Conservation (phyloP, 2,888 invertebrate genomes). For the Incurvaria masculella region DNA sequence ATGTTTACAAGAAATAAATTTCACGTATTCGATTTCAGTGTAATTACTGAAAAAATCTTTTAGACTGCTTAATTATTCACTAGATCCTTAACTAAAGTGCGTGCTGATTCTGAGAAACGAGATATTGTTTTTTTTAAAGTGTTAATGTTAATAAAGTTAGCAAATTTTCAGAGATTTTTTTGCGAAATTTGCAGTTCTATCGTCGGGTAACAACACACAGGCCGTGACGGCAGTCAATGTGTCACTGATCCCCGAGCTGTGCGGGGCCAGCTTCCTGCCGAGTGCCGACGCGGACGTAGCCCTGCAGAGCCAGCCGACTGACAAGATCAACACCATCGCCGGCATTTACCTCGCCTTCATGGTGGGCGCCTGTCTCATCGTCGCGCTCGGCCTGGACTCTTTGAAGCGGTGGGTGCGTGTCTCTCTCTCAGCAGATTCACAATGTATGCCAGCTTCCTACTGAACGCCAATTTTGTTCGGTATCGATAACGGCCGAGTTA, state of each 20-base stretch:
- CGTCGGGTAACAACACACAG: constrained; percentile 40
- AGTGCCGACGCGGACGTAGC: constrained; percentile 40
- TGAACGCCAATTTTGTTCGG: too few species aligned
- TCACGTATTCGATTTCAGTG: too few species aligned
- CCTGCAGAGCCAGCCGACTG: constrained; percentile 45
- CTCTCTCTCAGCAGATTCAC: too few species aligned
- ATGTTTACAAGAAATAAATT: too few species aligned
- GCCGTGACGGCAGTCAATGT: constrained; percentile 40
- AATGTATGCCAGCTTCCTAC: too few species aligned
- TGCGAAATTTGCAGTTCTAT: constrained; percentile 29
- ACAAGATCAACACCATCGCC: constrained; percentile 55
- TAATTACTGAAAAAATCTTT: too few species aligned
- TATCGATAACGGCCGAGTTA: too few species aligned
- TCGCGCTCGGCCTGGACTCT: constrained; percentile 61
- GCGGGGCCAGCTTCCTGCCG: constrained; percentile 52
- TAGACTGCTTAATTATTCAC: too few species aligned
- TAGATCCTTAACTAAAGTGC: too few species aligned
- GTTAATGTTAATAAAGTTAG: too few species aligned
- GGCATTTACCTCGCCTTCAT: constrained; percentile 62
- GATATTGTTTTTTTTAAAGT: too few species aligned
- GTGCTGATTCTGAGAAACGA: too few species aligned
- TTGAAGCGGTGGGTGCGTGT: constrained; percentile 42
- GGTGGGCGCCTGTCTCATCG: constrained; percentile 56
- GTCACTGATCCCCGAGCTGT: constrained; percentile 34
- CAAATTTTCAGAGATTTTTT: neutral